Evolutionary conservation across 2,797 vertebrate genomes (phyloP), one percentile per base, ranked within the genome.

Genomic region (Pipistrellus pipistrellus): DNA sequence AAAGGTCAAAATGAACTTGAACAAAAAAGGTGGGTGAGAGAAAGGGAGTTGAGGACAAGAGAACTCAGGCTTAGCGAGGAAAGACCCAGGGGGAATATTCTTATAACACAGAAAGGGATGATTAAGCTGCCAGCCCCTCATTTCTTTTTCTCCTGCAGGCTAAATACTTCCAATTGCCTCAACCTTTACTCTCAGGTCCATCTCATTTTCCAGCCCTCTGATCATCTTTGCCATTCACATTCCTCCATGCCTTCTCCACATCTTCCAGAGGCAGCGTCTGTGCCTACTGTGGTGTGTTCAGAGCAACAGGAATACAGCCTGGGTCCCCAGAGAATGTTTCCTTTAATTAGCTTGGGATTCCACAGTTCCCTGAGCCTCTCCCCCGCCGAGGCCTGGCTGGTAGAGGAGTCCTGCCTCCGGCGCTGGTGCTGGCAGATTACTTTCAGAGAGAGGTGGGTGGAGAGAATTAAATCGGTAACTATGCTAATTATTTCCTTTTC

Each of bases 371-470:
- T 3, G 41, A 35, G 62, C 57, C 64, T 30, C 23, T 0, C 3
- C 4, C 0, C 15, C 35, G 20, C 5, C 66, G 20, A 8, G 21
- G 81, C 83, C 90, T 27, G 53, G 86, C 51, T 82, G 53, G 23
- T 3, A 9, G 55, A 62, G 57, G 27, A 76, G 41, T 55, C 72
- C 64, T 78, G 51, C 8, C 18, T 89, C 87, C 81, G 14, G 94
- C 68, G 46, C 53, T 88, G 18, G 92, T 64, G 53, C 53, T 57
- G 48, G 51, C 2, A 6, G 93, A 83, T 94, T 35, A 8, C 85
- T 96, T 91, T 75, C 72, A 51, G 81, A 89, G 76, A 53, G 95
- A 90, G 35, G 9, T 69, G 59, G 32, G 30, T 66, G 93, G 95
- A 59, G 85, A 7, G 59, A 92, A 18, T 55, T 53, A 89, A 77